Conservation (phyloP, 2,888 invertebrate genomes). For the Dermolepida albohirtum region DNA sequence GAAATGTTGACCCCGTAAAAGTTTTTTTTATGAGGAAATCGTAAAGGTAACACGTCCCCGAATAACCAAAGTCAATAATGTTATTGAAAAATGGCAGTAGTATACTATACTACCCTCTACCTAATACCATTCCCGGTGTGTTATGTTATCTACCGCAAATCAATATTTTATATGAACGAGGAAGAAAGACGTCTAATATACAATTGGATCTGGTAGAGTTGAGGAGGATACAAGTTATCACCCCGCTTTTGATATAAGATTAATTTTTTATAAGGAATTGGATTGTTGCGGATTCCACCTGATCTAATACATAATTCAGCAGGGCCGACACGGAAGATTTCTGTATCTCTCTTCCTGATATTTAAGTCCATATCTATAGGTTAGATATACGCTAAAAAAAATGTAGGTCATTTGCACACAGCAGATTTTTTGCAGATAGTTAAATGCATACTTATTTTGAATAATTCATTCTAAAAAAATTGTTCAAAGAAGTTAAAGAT, state of each 20-base stretch:
- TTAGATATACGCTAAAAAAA: too few species aligned
- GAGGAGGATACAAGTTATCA: not conserved
- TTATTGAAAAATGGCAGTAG: conserved; percentile 21
- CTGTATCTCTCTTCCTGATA: too few species aligned
- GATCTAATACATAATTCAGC: conserved; percentile 30
- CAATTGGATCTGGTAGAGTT: not conserved
- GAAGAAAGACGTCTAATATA: conserved; percentile 19
- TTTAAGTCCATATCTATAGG: not conserved
- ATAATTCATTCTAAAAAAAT: too few species aligned
- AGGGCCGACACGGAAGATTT: not conserved
- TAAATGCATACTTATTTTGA: too few species aligned
- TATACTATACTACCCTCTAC: not conserved
- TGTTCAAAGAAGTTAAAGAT: too few species aligned
- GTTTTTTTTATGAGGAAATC: conserved; percentile 24
- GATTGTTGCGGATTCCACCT: conserved; percentile 26
- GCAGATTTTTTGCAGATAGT: too few species aligned
- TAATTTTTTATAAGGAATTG: conserved; percentile 34
- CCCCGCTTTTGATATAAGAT: conserved; percentile 22
- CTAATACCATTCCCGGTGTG: not conserved
- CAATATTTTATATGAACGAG: conserved; percentile 27
- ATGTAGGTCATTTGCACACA: too few species aligned
- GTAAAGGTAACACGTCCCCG: conserved; percentile 22
- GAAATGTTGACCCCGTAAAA: conserved; percentile 36
- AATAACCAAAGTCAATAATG: conserved; percentile 28
- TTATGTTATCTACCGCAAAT: conserved; percentile 21